Conservation (phyloP, 2,113 vertebrate genomes). For the Numenius arquata region DNA sequence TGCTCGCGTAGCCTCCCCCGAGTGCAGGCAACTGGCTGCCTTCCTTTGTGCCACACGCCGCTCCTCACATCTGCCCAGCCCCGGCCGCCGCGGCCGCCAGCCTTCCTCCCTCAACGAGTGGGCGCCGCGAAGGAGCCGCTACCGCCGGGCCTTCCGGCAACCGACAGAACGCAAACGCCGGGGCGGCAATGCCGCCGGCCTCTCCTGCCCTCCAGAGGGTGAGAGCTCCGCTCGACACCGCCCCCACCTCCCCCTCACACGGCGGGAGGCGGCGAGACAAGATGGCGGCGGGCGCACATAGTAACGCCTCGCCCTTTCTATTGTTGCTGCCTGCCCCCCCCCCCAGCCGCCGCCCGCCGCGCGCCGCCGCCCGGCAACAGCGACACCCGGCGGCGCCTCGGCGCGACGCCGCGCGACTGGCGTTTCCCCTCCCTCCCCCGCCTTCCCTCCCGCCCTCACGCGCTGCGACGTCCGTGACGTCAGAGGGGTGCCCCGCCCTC, state of each 20-base stretch:
- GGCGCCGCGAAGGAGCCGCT: not conserved
- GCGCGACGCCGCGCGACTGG: not conserved
- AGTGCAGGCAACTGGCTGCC: not conserved
- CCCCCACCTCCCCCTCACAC: not conserved
- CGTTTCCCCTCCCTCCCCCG: not conserved
- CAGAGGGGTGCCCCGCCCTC: not conserved
- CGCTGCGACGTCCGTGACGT: not conserved
- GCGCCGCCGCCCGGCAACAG: slow-evolving; percentile 43
- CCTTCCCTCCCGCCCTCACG: not conserved
- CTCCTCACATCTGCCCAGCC: not conserved
- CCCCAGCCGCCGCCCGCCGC: not conserved
- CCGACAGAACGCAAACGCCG: rapidly evolving
- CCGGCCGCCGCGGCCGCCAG: not conserved
- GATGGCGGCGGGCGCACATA: not conserved
- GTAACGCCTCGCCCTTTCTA: not conserved
- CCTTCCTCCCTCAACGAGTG: not conserved
- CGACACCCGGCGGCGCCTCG: slow-evolving; percentile 67
- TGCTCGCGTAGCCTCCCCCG: not conserved
- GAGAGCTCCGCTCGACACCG: not conserved
- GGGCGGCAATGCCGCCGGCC: no score
- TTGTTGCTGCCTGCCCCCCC: not conserved
- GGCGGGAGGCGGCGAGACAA: not conserved
- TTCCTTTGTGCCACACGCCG: not conserved
- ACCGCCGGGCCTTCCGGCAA: rapidly evolving
- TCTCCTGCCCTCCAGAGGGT: not conserved